Conservation (phyloP, 2,797 vertebrate genomes). For the Notoglanidium macrostoma region DNA sequence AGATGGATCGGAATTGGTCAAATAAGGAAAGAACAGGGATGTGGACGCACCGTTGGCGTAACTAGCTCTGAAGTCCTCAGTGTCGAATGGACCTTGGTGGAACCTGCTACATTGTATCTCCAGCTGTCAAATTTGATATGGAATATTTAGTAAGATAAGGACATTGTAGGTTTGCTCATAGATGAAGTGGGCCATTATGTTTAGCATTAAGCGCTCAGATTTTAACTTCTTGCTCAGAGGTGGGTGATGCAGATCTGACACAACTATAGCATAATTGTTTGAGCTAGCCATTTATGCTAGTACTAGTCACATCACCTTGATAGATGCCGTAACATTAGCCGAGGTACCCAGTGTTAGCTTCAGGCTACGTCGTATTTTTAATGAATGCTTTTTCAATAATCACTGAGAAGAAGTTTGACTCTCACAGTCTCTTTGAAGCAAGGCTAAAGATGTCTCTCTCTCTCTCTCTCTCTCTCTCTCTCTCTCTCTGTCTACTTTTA, state of each 20-base stretch:
- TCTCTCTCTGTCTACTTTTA: background rate
- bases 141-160: background rate
- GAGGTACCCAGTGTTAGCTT: background rate
- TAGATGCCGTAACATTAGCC: background rate
- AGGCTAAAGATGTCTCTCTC: background rate
- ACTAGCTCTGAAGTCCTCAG: background rate
- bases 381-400: background rate
- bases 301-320: background rate
- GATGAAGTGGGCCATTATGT: background rate
- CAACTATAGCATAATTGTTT: background rate
- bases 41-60: background rate
- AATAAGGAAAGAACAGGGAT: background rate
- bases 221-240: background rate
- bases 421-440: background rate
- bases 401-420: background rate
- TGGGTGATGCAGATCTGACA: background rate
- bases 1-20: conserved; percentile 7
- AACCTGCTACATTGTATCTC: background rate
- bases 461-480: background rate
- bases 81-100: background rate
- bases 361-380: background rate
- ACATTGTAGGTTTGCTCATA: background rate
- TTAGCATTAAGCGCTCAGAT: background rate
- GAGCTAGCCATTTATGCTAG: background rate
- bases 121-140: background rate